Evolutionary conservation across 2,888 invertebrate species (phyloP).

Genomic region (Phalera bucephala): DNA sequence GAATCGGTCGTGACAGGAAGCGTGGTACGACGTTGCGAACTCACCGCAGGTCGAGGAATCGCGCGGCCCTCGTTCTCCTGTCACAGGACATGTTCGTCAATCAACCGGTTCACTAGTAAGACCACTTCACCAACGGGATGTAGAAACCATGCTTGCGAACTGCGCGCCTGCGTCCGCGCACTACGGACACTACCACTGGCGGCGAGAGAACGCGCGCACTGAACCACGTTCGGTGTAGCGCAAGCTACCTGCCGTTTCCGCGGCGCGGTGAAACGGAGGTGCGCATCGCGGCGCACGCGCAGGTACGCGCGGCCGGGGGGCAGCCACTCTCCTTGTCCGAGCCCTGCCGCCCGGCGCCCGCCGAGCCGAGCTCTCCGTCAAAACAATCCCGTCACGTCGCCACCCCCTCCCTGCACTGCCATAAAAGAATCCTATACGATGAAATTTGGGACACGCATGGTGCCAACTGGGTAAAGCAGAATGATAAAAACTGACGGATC

Average conservation of each 20-base stretch:
- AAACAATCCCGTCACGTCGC: constrained; percentile 40
- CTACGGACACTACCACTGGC: constrained; percentile 77
- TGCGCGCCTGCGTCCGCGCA: constrained; percentile 68
- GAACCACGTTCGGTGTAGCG: constrained; percentile 61
- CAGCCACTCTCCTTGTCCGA: constrained; percentile 45
- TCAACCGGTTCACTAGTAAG: constrained; percentile 60
- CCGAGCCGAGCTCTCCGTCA: constrained; percentile 37
- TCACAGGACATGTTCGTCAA: constrained; percentile 80
- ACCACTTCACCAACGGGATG: constrained; percentile 71
- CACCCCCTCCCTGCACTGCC: constrained; percentile 11
- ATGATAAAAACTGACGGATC: neutral
- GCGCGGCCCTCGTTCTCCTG: constrained; percentile 78
- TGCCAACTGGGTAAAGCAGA: neutral
- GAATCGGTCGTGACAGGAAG: constrained; percentile 64
- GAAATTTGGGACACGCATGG: constrained; percentile 8
- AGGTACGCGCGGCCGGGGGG: constrained; percentile 52
- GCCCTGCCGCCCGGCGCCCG: constrained; percentile 27
- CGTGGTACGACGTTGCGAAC: constrained; percentile 61
- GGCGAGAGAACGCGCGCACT: constrained; percentile 81
- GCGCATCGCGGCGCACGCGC: constrained; percentile 78
- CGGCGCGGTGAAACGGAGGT: constrained; percentile 73
- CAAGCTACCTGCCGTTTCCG: constrained; percentile 74
- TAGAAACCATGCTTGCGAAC: constrained; percentile 67
- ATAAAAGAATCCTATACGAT: constrained; percentile 17
- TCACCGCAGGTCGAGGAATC: constrained; percentile 81